These are phyloP conservation scores for Macaria notata DNA, from an alignment of 2,888 invertebrate genomes.

Conservation along the genomic window DNA sequence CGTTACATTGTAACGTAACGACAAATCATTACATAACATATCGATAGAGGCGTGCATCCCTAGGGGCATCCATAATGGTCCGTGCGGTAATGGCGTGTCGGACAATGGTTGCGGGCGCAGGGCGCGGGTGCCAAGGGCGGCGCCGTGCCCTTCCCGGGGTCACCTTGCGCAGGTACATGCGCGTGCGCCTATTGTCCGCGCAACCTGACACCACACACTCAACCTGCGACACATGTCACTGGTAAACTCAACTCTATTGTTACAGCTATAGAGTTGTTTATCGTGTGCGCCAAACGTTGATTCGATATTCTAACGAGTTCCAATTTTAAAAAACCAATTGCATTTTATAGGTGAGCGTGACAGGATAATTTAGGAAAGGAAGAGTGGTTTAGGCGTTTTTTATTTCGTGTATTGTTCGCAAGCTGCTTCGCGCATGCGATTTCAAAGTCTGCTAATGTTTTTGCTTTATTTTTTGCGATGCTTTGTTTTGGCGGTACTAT, in stretches of 20 bases:
- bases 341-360: slow-evolving; percentile 80
- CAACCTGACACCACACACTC: slow-evolving; percentile 66
- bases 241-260: slow-evolving; percentile 20
- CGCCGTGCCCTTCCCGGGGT: slow-evolving; percentile 76
- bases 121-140: slow-evolving; percentile 59
- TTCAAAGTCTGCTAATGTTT: slow-evolving; percentile 50
- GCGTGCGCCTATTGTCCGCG: slow-evolving; percentile 75
- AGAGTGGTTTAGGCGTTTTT: slow-evolving; percentile 55
- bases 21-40: slow-evolving; percentile 13
- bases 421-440: slow-evolving; percentile 54
- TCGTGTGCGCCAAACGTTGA: background rate
- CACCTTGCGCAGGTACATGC: slow-evolving; percentile 77
- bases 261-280: slow-evolving; percentile 27
- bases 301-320: slow-evolving; percentile 68
- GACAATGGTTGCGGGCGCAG: slow-evolving; percentile 62
- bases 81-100: slow-evolving; percentile 72
- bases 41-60: slow-evolving; percentile 34
- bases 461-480: slow-evolving; percentile 56
- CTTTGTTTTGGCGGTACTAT: slow-evolving; percentile 58
- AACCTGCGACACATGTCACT: slow-evolving; percentile 31
- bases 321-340: slow-evolving; percentile 76
- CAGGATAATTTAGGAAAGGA: slow-evolving; percentile 80
- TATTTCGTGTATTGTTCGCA: slow-evolving; percentile 42
- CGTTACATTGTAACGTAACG: slow-evolving; percentile 18
- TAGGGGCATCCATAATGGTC: slow-evolving; percentile 52